phyloP scores from a whole-genome alignment of 2,113 vertebrate genomes.

The Cynopterus brachyotis region DNA sequence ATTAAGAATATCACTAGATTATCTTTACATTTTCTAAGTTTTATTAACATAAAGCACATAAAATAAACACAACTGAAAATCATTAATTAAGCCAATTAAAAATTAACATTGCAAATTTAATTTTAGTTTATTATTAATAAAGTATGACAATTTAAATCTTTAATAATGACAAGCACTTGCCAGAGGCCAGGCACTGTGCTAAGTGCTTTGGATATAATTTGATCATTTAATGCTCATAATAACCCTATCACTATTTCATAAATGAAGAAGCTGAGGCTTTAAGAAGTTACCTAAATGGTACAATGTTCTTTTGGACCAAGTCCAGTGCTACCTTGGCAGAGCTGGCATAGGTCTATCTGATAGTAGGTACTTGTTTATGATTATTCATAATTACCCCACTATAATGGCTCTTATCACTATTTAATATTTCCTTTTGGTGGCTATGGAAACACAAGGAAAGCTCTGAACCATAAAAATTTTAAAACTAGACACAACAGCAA shows the following conservation, averaged over 20 bases:
- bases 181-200: background rate
- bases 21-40: background rate
- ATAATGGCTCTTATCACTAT: background rate
- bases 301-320: background rate
- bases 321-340: background rate
- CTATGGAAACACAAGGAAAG: slow-evolving; percentile 1
- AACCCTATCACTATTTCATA: background rate
- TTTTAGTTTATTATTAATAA: background rate
- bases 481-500: background rate
- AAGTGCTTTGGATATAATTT: background rate
- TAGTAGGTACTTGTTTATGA: background rate
- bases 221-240: background rate
- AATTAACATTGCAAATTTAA: slow-evolving; percentile 3
- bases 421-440: background rate
- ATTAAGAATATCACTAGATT: background rate
- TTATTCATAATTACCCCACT: background rate
- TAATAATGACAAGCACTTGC: background rate
- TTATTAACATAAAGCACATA: background rate
- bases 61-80: background rate
- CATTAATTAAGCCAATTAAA: background rate
- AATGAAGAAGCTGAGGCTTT: background rate
- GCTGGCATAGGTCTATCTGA: background rate
- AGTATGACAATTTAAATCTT: background rate
- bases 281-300: background rate
- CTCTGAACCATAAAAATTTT: background rate